Base-by-base conservation (phyloP, 2,888 invertebrate species). In the Rhingia rostrata region DNA sequence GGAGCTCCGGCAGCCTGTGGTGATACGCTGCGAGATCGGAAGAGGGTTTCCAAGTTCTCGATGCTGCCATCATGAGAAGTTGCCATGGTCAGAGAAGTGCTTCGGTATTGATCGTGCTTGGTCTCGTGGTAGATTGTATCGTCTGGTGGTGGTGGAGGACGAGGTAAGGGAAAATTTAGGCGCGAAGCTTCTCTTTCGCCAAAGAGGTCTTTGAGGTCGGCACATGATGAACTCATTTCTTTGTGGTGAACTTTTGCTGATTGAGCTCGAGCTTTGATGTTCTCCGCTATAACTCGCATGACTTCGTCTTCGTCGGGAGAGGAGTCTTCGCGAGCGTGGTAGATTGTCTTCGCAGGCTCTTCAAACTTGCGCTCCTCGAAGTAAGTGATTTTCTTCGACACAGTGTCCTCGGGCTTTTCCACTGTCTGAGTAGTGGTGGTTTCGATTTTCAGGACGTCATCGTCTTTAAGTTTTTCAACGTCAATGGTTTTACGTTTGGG, bases 181-280 rank as follows among this genome's bases (percentile, higher is more conserved):
- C 90, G 87, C 2, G 89, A 88, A 3, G 88, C 92, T 86, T 94
- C 93, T 33, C 93, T 93, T 90, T 97, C 96, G 0, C 97, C 97
- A 88, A 96, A 96, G n/a, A 96, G 92, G 87, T 96, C 97, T 88
- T 95, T 96, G 72, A 97, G 92, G 90, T 96, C 95, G 39, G 96
- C 90, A 4, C 90, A 87, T 0, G 92, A 92, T 33, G 89, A 90
- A 77, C 90, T 91, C n/a, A 91, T 83, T 63, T 91, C 90, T n/a
- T 88, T 88, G 67, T 90, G 90, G 56, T 93, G 92, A n/a, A 91
- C 91, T 61, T 93, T 89, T 88, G 89, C 91, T 41, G 90, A 89
- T 10, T 86, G 75, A 37, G 89, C 86, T 39, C 90, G 88, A 0
- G 88, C 86, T 86, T 88, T 89, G 87, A 90, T 88, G 60, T 92